Conservation (phyloP, 2,797 vertebrate species). For the Pipistrellus pygmaeus region DNA sequence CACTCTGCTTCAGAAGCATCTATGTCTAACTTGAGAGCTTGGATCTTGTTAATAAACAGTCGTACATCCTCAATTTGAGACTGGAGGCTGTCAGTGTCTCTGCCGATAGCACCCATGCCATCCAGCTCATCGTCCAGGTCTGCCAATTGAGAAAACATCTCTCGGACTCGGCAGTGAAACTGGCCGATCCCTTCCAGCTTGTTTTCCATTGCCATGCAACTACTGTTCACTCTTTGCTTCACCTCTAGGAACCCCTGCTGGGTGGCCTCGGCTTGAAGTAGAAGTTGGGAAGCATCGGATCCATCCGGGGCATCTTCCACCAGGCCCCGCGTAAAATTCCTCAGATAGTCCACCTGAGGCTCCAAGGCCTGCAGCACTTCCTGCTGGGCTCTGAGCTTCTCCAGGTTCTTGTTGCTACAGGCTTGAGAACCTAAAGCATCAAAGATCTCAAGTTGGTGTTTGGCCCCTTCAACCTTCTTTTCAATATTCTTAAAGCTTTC, state of each 20-base stretch:
- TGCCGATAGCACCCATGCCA: slow-evolving; percentile 94
- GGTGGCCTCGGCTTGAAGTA: slow-evolving; percentile 90
- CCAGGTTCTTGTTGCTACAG: slow-evolving; percentile 97
- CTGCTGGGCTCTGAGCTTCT: slow-evolving; percentile 94
- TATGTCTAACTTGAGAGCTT: slow-evolving; percentile 90
- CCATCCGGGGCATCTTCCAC: slow-evolving; percentile 94
- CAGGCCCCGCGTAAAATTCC: slow-evolving; percentile 94
- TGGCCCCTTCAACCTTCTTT: slow-evolving; percentile 95
- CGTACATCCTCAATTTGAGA: slow-evolving; percentile 95
- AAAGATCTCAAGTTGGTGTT: slow-evolving; percentile 97
- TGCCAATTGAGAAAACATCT: slow-evolving; percentile 95
- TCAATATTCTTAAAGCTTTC: slow-evolving; percentile 95
- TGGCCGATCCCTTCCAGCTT: slow-evolving; percentile 96
- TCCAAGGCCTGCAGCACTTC: slow-evolving; percentile 93
- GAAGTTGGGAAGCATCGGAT: slow-evolving; percentile 91
- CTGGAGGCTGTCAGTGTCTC: slow-evolving; percentile 95
- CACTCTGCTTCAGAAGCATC: slow-evolving; percentile 92
- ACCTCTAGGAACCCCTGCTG: slow-evolving; percentile 92
- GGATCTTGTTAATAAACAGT: slow-evolving; percentile 92
- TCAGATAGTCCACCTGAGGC: slow-evolving; percentile 95
- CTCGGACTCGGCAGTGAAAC: slow-evolving; percentile 94
- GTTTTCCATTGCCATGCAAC: slow-evolving; percentile 93
- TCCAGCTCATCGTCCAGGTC: slow-evolving; percentile 98
- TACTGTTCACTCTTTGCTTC: slow-evolving; percentile 92
- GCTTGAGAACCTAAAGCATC: slow-evolving; percentile 96